These are phyloP conservation scores for Mormyrus lacerda DNA, from an alignment of 2,113 vertebrate species.

Conservation along the genomic window DNA sequence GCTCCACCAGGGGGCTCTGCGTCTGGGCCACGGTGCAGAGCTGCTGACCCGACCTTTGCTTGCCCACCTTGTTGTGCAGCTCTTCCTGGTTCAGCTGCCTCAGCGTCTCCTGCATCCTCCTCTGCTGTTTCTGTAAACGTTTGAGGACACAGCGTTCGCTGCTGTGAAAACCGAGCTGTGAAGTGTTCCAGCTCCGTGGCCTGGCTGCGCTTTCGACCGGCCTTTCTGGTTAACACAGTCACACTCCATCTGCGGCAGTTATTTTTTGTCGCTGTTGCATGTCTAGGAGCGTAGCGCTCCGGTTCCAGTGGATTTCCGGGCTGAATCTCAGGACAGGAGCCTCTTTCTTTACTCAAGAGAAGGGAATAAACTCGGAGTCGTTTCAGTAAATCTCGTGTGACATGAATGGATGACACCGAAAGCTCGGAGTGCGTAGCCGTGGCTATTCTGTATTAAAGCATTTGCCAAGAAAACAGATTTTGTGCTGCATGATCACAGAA, in stretches of 20 bases:
- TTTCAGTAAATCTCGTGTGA: background rate
- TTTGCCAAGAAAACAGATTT: background rate
- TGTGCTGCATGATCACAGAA: background rate
- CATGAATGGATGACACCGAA: background rate
- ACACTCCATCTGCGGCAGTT: background rate
- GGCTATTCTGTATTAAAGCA: background rate
- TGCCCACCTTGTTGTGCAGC: conserved; percentile 35
- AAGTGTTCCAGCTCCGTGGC: background rate
- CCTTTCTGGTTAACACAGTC: background rate
- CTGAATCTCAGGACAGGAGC: background rate
- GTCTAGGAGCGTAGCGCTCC: background rate
- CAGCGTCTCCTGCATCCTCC: conserved; percentile 72
- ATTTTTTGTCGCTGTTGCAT: background rate
- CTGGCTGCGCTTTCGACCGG: background rate
- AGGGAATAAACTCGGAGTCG: background rate
- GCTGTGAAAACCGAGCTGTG: background rate
- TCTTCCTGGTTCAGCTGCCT: conserved; percentile 61
- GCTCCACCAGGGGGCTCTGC: conserved; percentile 53
- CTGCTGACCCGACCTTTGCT: conserved; percentile 38
- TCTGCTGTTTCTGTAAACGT: conserved; percentile 70
- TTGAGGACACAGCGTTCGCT: background rate
- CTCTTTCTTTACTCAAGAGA: background rate
- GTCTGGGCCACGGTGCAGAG: conserved; percentile 49
- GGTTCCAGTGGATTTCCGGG: background rate
- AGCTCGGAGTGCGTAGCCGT: background rate